phyloP scores from a whole-genome alignment of 2,797 vertebrate species.

The Enteromius anoplus region DNA sequence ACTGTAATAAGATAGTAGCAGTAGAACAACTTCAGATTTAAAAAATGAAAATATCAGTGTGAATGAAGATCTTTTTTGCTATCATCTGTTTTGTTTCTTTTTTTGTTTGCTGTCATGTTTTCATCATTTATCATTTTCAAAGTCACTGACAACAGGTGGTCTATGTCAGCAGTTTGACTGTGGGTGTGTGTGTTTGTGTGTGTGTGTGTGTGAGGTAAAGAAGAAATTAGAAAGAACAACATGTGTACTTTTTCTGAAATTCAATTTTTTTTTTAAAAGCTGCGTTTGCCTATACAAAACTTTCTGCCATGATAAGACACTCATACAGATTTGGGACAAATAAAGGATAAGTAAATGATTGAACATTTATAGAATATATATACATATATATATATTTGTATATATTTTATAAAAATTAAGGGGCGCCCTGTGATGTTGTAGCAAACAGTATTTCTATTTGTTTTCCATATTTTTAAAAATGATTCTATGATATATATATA shows the following conservation, averaged over 20 bases:
- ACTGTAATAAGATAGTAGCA: background rate
- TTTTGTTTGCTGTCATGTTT: background rate
- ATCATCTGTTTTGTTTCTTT: background rate
- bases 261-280: too few species aligned
- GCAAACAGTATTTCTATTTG: too few species aligned
- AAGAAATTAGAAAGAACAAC: background rate
- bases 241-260: background rate
- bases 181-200: background rate
- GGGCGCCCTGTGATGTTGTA: too few species aligned
- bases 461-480: too few species aligned
- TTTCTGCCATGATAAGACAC: background rate
- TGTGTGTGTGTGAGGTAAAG: background rate
- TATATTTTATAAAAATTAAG: too few species aligned
- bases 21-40: background rate
- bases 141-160: background rate
- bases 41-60: background rate
- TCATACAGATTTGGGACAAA: background rate
- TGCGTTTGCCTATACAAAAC: background rate
- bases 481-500: too few species aligned
- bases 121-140: background rate
- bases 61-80: background rate
- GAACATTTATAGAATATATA: background rate
- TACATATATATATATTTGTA: too few species aligned
- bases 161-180: background rate
- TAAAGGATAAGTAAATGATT: background rate